Conservation (phyloP, 2,888 invertebrate species). For the Phorcus lineatus region DNA sequence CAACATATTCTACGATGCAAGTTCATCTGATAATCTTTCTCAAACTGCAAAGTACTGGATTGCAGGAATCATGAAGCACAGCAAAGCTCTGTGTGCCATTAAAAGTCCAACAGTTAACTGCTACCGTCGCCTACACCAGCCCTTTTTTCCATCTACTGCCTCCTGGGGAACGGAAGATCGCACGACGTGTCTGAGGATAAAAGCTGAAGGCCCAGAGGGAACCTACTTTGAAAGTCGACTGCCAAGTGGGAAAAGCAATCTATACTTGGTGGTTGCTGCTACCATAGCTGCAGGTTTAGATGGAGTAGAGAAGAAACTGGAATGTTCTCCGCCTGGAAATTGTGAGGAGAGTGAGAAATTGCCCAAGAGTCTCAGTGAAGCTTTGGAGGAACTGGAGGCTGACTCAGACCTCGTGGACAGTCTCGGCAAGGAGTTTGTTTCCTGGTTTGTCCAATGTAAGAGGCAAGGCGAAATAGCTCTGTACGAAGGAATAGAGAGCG, state of each 20-base stretch:
- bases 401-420: slow-evolving; percentile 20
- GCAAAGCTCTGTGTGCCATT: slow-evolving; percentile 34
- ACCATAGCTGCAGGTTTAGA: slow-evolving; percentile 43
- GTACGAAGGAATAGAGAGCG: background rate
- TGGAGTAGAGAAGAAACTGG: slow-evolving; percentile 33
- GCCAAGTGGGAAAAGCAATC: slow-evolving; percentile 34
- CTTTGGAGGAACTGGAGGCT: slow-evolving; percentile 16
- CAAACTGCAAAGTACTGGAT: slow-evolving; percentile 35
- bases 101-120: slow-evolving; percentile 41
- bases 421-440: slow-evolving; percentile 26
- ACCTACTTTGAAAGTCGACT: slow-evolving; percentile 41
- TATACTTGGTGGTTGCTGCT: slow-evolving; percentile 39
- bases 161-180: slow-evolving; percentile 39
- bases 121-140: slow-evolving; percentile 26
- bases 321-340: slow-evolving; percentile 24
- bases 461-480: slow-evolving; percentile 12
- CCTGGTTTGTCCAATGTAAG: slow-evolving; percentile 22
- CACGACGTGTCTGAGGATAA: slow-evolving; percentile 22
- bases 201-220: slow-evolving; percentile 23
- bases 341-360: slow-evolving; percentile 11
- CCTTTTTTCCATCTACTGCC: slow-evolving; percentile 23
- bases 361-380: slow-evolving; percentile 27
- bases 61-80: slow-evolving; percentile 37
- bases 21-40: slow-evolving; percentile 26
- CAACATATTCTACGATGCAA: slow-evolving; percentile 32